A percentile compares a stretch with the other conserved stretches of the same genome.
phyloP scores from a whole-genome alignment of 2,113 vertebrate genomes.

The Melanostigma gelatinosum region DNA sequence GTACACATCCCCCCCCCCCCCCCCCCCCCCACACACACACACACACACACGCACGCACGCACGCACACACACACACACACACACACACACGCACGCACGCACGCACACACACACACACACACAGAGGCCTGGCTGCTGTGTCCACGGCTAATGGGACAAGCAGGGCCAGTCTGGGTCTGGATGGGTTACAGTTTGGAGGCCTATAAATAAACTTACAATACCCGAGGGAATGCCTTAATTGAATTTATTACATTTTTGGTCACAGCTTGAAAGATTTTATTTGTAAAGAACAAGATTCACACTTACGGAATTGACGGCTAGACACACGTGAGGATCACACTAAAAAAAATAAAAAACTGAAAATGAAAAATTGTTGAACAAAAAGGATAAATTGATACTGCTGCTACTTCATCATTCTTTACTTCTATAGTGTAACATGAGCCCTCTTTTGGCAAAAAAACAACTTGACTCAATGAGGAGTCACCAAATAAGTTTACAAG shows the following conservation, averaged over 20 bases:
- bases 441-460: neutral
- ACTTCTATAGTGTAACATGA: neutral
- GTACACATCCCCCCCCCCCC: neutral
- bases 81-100: slow-evolving; percentile 30
- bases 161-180: slow-evolving; percentile 53
- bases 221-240: slow-evolving; percentile 51
- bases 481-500: neutral
- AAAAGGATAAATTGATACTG: neutral
- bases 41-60: slow-evolving; percentile 21
- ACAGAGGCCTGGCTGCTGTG: slow-evolving; percentile 39
- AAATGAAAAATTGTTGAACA: neutral
- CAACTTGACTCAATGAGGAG: neutral
- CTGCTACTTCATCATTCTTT: neutral
- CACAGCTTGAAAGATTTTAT: slow-evolving; percentile 41
- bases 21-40: slow-evolving; percentile 14
- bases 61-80: slow-evolving; percentile 21
- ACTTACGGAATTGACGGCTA: neutral
- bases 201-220: slow-evolving; percentile 66
- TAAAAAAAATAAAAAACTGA: neutral
- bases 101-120: slow-evolving; percentile 11
- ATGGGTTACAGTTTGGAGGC: slow-evolving; percentile 56
- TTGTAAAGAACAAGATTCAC: slow-evolving; percentile 34
- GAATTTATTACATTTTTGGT: slow-evolving; percentile 54
- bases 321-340: neutral
- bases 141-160: slow-evolving; percentile 66